Conservation (phyloP, 2,797 vertebrate genomes). For the Ataeniobius toweri region DNA sequence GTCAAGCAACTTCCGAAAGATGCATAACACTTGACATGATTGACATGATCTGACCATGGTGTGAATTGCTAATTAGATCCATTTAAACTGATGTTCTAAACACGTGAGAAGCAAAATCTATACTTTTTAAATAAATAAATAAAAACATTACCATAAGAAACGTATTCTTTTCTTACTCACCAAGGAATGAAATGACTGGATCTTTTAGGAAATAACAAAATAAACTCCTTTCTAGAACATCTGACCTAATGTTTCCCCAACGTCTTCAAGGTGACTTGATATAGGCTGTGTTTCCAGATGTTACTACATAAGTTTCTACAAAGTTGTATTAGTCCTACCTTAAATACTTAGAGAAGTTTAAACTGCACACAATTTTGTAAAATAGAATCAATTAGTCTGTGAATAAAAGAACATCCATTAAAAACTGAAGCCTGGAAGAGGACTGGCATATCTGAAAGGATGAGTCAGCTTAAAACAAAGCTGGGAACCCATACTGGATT, state of each 20-base stretch:
- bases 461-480: too few relatives aligned
- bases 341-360: neutral
- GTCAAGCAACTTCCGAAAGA: neutral
- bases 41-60: neutral
- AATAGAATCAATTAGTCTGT: too few relatives aligned
- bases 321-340: neutral
- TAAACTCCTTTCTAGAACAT: neutral
- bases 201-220: neutral
- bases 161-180: neutral
- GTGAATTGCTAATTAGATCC: neutral
- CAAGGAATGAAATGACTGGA: neutral
- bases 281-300: neutral
- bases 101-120: neutral
- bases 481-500: too few relatives aligned
- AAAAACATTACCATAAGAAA: neutral
- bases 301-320: neutral
- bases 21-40: neutral
- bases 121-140: neutral
- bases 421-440: too few relatives aligned
- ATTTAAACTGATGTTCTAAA: neutral
- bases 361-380: too few relatives aligned
- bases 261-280: neutral
- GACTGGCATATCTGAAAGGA: too few relatives aligned
- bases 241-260: neutral
- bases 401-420: too few relatives aligned